These are phyloP conservation scores for Galeopterus variegatus DNA, from an alignment of 2,113 vertebrate genomes.

Conservation along the genomic window DNA sequence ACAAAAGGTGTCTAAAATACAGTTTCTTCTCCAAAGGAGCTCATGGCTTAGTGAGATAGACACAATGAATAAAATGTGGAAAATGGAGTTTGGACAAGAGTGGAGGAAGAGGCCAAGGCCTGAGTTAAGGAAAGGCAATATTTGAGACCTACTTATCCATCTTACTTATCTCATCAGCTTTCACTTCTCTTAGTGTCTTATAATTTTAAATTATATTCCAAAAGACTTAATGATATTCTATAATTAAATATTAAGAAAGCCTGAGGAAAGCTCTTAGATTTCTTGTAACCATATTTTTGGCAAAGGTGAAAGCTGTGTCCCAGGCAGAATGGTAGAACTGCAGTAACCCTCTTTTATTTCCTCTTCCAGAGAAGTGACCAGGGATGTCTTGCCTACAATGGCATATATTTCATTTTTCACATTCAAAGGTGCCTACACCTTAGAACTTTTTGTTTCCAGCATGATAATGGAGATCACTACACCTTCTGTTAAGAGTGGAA, in stretches of 20 bases:
- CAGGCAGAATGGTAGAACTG: rapidly evolving
- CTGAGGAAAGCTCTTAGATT: background rate
- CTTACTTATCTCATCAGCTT: background rate
- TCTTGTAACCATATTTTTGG: rapidly evolving
- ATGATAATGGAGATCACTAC: background rate
- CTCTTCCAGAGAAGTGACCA: background rate
- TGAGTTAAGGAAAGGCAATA: background rate
- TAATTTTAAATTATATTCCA: background rate
- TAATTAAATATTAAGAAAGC: background rate
- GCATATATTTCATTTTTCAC: background rate
- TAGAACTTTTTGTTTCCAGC: background rate
- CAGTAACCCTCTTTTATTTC: rapidly evolving
- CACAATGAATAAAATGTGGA: background rate
- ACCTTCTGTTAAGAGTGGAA: background rate
- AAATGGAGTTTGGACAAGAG: background rate
- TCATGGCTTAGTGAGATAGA: background rate
- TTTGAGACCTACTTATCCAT: rapidly evolving
- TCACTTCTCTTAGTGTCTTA: background rate
- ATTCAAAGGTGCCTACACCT: background rate
- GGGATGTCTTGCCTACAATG: rapidly evolving
- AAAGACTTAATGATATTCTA: background rate
- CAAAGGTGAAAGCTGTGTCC: rapidly evolving
- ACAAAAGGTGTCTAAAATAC: background rate
- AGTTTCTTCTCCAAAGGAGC: background rate
- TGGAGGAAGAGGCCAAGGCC: background rate